Evolutionary conservation across 2,113 vertebrate species (phyloP), one percentile per base, ranked within the genome.

Genomic region (Cathartes aura): DNA sequence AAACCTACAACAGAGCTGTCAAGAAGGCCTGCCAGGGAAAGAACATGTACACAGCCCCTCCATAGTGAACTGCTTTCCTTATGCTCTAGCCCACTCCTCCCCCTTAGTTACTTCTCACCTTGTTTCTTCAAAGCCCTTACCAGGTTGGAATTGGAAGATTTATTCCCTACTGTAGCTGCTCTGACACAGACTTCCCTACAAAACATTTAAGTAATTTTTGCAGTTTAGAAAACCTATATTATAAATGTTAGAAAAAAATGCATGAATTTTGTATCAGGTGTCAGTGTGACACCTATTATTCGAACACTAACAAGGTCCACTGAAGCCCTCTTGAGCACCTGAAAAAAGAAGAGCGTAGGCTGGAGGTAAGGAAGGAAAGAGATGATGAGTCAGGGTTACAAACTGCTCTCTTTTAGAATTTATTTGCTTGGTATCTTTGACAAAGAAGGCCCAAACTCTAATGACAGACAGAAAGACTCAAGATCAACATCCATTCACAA

Each of bases 401-500:
- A 83, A 81, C 20, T 52, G 26, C 12, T 55, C 17, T 71, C 38
- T 58, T 60, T 83, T 14, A 82, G 36, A 78, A 85, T 89, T 85
- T 85, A 71, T 81, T 67, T 79, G 17, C 48, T 70, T 60, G 11
- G 21, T 53, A 59, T 59, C 40, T 93, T 66, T 78, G 58, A 70
- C 32, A 91, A 70, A 63, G 64, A 64, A 50, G 16, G 30, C 64
- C 36, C 23, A 78, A 64, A 84, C 53, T 21, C 40, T 47, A 93
- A 23, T 58, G 58, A 82, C 12, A 84, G 47, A 62, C 24, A 88
- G 22, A 76, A 83, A 91, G 27, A 84, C 36, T 82, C 23, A n/a
- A 84, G 64, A 82, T 56, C 60, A 85, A 80, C 52, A 80, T 71
- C 74, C 48, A 80, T 92, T 96, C 93, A 76, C 67, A 95, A 84